Base-by-base conservation (phyloP, 1,140 invertebrate genomes). In the Agrypnia vestita region DNA sequence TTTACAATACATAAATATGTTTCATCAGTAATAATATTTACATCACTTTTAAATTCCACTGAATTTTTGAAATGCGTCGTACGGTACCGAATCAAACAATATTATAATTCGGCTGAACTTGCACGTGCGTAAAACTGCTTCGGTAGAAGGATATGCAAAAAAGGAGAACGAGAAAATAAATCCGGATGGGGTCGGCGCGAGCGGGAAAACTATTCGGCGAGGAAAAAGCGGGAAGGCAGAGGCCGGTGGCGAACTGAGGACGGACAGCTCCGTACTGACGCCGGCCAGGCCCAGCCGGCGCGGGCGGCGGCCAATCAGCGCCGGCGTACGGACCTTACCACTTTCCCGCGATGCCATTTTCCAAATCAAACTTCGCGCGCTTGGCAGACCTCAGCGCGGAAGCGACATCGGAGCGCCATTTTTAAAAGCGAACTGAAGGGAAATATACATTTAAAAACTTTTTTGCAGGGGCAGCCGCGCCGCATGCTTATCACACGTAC, bases 181-280 rank as follows among this genome's bases (percentile, higher is more conserved):
- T 64, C 25, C 61, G 61, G 19, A 8, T 44, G 19, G 25, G 25
- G 13, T 55, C 25, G 53, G 53, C 53, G 51, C 71, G 71, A 51
- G 71, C 71, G 71, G 71, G 71, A 56, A 74, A 74, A 74, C 25
- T 35, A 43, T 8, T 74, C 51, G 53, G 53, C 25, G 49, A 12
- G 49, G 56, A 61, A 73, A 25, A 74, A 56, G 53, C 53, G 71
- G 69, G 71, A 46, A 59, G 56, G 15, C 13, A 15, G 53, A n/a
- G 25, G 51, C 21, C 71, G 35, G n/a, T 56, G 25, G 71, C 51
- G 71, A 15, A 13, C 71, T 73, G 71, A 74, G 71, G 51, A 74
- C 71, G 71, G 71, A 74, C 71, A n/a, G 17, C 21, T 55, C 71
- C 71, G 71, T 74, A 74, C 71, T 74, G 71, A 15, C 25, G 64